Evolutionary conservation across 2,113 vertebrate genomes (phyloP), one percentile per base, ranked within the genome.

Genomic region (Prinia subflava): DNA sequence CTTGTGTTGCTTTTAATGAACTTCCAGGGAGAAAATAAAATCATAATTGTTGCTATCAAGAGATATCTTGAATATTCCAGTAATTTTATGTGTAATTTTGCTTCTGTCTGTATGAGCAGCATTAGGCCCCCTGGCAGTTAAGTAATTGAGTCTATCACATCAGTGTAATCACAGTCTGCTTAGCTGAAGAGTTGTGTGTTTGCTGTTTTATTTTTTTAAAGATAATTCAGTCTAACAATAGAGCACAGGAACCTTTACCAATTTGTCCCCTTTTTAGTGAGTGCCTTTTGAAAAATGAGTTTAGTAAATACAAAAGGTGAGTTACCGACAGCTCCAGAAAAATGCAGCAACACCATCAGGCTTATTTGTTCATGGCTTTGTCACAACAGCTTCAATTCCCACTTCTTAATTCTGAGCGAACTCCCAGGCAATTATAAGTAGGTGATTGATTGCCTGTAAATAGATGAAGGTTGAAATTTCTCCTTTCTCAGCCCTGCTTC

Each of bases 101-200:
- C 68, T 83, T 70, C 70, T 91, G 2, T 3, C 73, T 70, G 42
- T 5, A 6, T 59, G 30, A 87, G 73, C 67, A 83, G 15, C 56
- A 49, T 93, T 78, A 75, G 64, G 10, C 56, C 62, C 59, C 49
- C 44, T 68, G 82, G 85, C 85, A 89, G 80, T 91, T 81, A 81
- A 95, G 73, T 93, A 90, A 83, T 86, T 86, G 88, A 56, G 44
- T 90, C 39, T 81, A 81, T 93, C 53, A 37, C n/a, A 83, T 96
- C 39, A 44, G 4, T 70, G 52, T 91, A 83, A 83, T 96, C 71
- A 69, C 71, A 83, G 75, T 85, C 89, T 94, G 79, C 53, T 89
- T 81, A 64, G 52, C 76, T 71, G 30, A 27, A 71, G 88, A 92
- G 33, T 49, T 94, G 70, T 53, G 47, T 88, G 67, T 47, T 71